Evolutionary conservation across 2,797 vertebrate species (phyloP).

Genomic region (Loris lydekkerianus): DNA sequence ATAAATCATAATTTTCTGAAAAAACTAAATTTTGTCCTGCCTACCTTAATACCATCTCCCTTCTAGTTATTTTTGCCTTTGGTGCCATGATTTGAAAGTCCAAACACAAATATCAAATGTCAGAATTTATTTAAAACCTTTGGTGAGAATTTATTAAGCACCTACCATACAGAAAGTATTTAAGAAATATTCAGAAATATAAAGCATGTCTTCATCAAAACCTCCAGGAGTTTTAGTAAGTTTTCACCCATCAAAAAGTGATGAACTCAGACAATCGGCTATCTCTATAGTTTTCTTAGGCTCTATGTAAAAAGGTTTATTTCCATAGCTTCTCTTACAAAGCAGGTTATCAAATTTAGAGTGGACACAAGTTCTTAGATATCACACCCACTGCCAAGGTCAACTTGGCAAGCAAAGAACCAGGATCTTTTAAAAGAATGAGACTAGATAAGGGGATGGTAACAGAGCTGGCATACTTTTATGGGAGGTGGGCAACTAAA

Average conservation of each 20-base stretch:
- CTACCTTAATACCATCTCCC: background rate
- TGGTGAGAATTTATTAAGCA: background rate
- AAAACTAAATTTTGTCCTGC: background rate
- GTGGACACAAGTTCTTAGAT: background rate
- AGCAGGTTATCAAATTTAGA: background rate
- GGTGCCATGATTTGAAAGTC: background rate
- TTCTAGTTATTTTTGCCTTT: slow-evolving; percentile 42
- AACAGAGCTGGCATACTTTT: background rate
- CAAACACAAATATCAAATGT: slow-evolving; percentile 17
- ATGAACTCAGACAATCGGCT: background rate
- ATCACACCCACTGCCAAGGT: background rate
- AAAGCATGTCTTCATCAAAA: background rate
- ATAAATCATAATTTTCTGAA: background rate
- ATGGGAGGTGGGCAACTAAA: background rate
- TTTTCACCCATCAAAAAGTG: background rate
- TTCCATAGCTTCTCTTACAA: slow-evolving; percentile 9
- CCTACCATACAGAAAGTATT: background rate
- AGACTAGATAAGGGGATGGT: background rate
- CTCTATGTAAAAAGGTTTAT: background rate
- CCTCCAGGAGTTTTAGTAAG: background rate
- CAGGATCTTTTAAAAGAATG: background rate
- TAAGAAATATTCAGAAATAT: slow-evolving; percentile 45
- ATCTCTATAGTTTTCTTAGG: background rate
- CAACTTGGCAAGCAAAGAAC: background rate
- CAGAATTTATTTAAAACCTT: slow-evolving; percentile 24